Evolutionary conservation across 1,140 invertebrate species (phyloP).

Genomic region (Drosophila quadrilineata): DNA sequence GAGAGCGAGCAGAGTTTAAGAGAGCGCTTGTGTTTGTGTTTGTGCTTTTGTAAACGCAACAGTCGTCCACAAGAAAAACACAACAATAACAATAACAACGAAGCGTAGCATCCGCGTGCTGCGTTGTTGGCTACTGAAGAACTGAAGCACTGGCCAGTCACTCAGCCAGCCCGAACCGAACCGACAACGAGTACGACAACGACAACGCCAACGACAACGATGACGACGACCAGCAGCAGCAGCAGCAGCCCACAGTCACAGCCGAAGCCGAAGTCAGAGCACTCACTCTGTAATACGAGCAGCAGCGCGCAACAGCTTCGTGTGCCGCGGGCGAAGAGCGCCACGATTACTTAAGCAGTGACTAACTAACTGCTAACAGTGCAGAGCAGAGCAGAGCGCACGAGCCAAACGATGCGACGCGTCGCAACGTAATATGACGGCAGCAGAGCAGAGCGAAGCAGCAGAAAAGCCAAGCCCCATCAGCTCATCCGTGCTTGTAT

Average conservation of each 20-base stretch:
- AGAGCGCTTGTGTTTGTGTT: conserved; percentile 34
- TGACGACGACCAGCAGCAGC: background rate
- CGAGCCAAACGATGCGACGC: conserved; percentile 32
- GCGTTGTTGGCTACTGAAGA: conserved; percentile 66
- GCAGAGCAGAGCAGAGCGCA: conserved; percentile 34
- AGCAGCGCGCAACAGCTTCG: conserved; percentile 39
- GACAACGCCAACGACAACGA: conserved; percentile 16
- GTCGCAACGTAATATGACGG: no score
- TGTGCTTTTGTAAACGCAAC: conserved; percentile 42
- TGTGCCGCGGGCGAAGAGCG: conserved; percentile 43
- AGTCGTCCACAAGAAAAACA: conserved; percentile 34
- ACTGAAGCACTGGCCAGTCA: conserved; percentile 58
- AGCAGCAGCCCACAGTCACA: conserved; percentile 24
- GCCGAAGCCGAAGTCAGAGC: conserved; percentile 35
- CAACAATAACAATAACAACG: conserved; percentile 45
- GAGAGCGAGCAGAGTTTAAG: conserved; percentile 37
- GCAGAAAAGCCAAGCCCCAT: conserved; percentile 27
- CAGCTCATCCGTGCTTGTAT: background rate
- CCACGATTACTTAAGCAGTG: conserved; percentile 55
- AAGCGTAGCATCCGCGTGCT: conserved; percentile 72
- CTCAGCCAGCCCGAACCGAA: no score
- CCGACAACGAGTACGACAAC: conserved; percentile 16
- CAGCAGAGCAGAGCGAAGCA: background rate
- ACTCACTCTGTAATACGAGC: conserved; percentile 44
- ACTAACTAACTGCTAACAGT: conserved; percentile 44